Percentiles rank a stretch among this genome's conserved stretches.
These are phyloP conservation scores for Octodonta nipae DNA, from an alignment of 2,888 invertebrate genomes.

Conservation along the genomic window DNA sequence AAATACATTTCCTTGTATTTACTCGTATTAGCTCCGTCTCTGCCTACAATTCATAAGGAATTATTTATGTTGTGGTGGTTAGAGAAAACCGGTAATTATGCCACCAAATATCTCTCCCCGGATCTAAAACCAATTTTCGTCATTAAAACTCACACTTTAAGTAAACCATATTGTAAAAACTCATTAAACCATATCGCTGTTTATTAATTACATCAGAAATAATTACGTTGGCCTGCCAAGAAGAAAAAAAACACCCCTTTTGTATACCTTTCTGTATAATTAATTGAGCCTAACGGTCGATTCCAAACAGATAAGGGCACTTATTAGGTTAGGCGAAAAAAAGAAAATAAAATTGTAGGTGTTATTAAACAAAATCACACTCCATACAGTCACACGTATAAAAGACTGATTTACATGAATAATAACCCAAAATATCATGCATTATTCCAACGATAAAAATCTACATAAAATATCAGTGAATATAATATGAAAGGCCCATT, in stretches of 20 bases:
- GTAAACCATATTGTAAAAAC: too few relatives aligned
- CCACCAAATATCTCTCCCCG: too few relatives aligned
- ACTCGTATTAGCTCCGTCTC: too few relatives aligned
- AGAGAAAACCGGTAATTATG: too few relatives aligned
- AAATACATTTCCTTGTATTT: too few relatives aligned
- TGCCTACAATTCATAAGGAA: too few relatives aligned
- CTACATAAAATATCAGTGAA: slow-evolving; percentile 23
- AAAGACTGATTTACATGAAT: slow-evolving; percentile 33
- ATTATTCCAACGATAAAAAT: slow-evolving; percentile 29
- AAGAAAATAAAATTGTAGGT: slow-evolving; percentile 20
- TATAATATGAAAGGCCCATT: slow-evolving; percentile 11
- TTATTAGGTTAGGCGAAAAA: too few relatives aligned
- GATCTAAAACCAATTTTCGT: too few relatives aligned
- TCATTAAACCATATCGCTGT: too few relatives aligned
- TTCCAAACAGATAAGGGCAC: too few relatives aligned
- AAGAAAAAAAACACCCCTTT: not conserved
- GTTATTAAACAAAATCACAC: slow-evolving; percentile 33
- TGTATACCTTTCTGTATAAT: slow-evolving; percentile 1
- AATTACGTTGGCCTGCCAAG: not conserved
- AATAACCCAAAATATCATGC: slow-evolving; percentile 32
- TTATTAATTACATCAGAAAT: slow-evolving; percentile 6
- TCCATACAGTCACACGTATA: slow-evolving; percentile 29
- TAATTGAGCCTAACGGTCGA: not conserved
- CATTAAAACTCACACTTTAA: too few relatives aligned
- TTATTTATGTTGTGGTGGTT: too few relatives aligned